Percentiles rank a stretch among this genome's conserved stretches.
Conservation (phyloP, 1,140 invertebrate genomes). For the Gryllus bimaculatus region DNA sequence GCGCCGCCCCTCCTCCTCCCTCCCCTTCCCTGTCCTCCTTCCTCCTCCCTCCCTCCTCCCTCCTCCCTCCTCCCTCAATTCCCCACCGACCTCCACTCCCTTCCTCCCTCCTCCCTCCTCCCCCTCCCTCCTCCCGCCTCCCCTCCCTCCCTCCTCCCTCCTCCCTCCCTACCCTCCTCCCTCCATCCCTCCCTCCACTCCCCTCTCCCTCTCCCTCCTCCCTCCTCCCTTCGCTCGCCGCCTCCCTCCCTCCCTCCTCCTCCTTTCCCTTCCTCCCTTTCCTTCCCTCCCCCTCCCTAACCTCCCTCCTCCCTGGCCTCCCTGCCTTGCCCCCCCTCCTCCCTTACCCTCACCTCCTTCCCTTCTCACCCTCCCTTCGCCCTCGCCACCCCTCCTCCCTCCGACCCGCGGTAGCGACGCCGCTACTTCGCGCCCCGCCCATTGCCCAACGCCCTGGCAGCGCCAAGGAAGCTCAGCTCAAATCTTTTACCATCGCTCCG, state of each 20-base stretch:
- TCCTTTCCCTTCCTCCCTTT: too few species aligned
- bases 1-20: not conserved
- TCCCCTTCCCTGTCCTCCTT: not conserved
- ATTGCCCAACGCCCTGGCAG: too few species aligned
- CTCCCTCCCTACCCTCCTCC: not conserved
- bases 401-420: not conserved
- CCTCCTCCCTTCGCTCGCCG: not conserved
- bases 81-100: too few species aligned
- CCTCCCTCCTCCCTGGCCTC: not conserved
- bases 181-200: not conserved
- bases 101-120: not conserved
- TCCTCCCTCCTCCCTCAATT: not conserved
- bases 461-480: too few species aligned
- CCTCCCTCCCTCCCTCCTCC: too few species aligned
- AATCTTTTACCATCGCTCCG: too few species aligned
- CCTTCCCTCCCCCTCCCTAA: too few species aligned
- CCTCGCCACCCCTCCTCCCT: not conserved
- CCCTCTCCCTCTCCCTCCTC: not conserved
- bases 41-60: not conserved
- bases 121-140: not conserved
- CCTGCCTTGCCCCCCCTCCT: too few species aligned
- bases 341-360: not conserved
- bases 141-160: not conserved
- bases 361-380: not conserved
- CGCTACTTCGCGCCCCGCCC: too few species aligned